phyloP scores from a whole-genome alignment of 1,140 invertebrate species.

The Papilio aristodemus region DNA sequence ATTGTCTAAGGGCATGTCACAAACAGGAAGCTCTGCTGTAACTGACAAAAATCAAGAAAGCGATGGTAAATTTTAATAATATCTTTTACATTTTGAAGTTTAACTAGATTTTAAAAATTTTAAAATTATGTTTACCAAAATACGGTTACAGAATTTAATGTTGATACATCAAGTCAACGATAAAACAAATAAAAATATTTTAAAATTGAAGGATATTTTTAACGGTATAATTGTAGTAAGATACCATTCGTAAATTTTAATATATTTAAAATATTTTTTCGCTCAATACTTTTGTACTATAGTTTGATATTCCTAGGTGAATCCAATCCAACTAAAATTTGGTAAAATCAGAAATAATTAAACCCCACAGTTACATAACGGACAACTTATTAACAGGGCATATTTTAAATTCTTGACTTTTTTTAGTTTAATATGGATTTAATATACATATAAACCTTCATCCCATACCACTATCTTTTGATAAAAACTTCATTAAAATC shows the following conservation, averaged over 20 bases:
- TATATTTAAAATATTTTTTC: too few species aligned
- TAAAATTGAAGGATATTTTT: background rate
- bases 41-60: slow-evolving; percentile 77
- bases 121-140: background rate
- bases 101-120: background rate
- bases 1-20: slow-evolving; percentile 80
- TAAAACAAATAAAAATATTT: background rate
- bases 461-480: too few species aligned
- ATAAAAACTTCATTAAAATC: too few species aligned
- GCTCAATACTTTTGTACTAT: too few species aligned
- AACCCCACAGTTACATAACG: too few species aligned
- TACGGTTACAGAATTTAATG: background rate
- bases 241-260: too few species aligned
- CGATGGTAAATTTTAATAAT: slow-evolving; percentile 63
- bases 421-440: too few species aligned
- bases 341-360: too few species aligned
- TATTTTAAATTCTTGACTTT: too few species aligned
- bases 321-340: background rate
- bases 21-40: slow-evolving; percentile 76
- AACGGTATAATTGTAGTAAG: background rate
- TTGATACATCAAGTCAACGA: background rate
- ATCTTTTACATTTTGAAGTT: background rate
- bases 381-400: too few species aligned
- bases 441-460: too few species aligned
- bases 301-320: background rate